Evolutionary conservation across 2,888 invertebrate species (phyloP).

Genomic region (Augochlorella aurata): DNA sequence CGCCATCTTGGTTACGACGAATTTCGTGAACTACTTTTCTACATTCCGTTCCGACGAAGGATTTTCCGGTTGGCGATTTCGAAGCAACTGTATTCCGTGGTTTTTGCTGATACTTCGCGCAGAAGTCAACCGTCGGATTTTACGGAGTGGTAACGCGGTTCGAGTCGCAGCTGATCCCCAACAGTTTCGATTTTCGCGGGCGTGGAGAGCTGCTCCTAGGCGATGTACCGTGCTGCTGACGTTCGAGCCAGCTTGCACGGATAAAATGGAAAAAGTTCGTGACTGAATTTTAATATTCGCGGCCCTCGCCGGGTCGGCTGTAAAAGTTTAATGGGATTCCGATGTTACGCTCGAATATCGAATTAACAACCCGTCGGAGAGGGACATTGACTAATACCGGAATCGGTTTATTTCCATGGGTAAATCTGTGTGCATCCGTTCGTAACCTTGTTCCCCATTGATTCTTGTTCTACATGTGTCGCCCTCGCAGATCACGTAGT

Average conservation of each 20-base stretch:
- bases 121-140: not conserved
- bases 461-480: conserved; percentile 29
- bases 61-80: no score
- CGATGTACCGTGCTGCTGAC: conserved; percentile 6
- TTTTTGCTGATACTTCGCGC: not conserved
- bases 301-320: not conserved
- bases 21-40: no score
- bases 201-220: not conserved
- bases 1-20: conserved; percentile 1
- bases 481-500: not conserved
- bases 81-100: no score
- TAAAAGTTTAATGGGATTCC: conserved; percentile 41
- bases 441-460: conserved; percentile 44
- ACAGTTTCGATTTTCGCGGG: conserved; percentile 27
- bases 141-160: not conserved
- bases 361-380: conserved; percentile 28
- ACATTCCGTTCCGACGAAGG: no score
- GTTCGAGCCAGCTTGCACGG: not conserved
- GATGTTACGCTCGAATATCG: conserved; percentile 34
- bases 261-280: not conserved
- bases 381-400: conserved; percentile 20
- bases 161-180: conserved; percentile 46
- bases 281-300: not conserved
- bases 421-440: conserved; percentile 21
- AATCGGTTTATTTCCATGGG: conserved; percentile 40